Percentiles rank a stretch among this genome's conserved stretches.
These are phyloP conservation scores for Agrypnia vestita DNA, from an alignment of 1,140 invertebrate species.

Conservation along the genomic window DNA sequence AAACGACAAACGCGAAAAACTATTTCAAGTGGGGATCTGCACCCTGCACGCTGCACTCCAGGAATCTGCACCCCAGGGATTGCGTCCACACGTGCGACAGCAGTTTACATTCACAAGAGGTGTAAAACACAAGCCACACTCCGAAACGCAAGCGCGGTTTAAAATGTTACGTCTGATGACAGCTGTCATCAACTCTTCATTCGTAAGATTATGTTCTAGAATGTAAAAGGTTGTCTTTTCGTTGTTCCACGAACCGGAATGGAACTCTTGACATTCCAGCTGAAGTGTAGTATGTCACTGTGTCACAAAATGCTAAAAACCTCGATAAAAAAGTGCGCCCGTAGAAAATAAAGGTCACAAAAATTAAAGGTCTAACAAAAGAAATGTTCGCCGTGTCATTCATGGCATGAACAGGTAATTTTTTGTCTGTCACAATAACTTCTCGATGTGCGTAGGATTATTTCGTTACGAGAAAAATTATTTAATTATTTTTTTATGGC, in stretches of 20 bases:
- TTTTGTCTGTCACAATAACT: slow-evolving; percentile 3
- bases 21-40: slow-evolving; percentile 9
- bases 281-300: slow-evolving; percentile 27
- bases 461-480: no score
- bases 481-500: no score
- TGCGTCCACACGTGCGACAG: neutral
- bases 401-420: neutral
- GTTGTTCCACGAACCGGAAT: neutral
- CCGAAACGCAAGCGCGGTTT: neutral
- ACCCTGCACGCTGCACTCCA: neutral
- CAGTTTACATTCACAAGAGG: neutral
- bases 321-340: slow-evolving; percentile 25
- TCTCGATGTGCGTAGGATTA: neutral
- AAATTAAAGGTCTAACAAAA: slow-evolving; percentile 31
- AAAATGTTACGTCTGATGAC: neutral
- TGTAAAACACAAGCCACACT: slow-evolving; percentile 11
- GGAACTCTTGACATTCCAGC: slow-evolving; percentile 35
- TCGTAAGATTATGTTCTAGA: neutral
- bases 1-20: slow-evolving; percentile 16
- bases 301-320: slow-evolving; percentile 37
- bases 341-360: slow-evolving; percentile 38
- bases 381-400: slow-evolving; percentile 1
- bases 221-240: slow-evolving; percentile 3
- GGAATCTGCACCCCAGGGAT: neutral
- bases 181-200: neutral